Conservation (phyloP, 2,113 vertebrate species). For the Sylvilagus bachmani region DNA sequence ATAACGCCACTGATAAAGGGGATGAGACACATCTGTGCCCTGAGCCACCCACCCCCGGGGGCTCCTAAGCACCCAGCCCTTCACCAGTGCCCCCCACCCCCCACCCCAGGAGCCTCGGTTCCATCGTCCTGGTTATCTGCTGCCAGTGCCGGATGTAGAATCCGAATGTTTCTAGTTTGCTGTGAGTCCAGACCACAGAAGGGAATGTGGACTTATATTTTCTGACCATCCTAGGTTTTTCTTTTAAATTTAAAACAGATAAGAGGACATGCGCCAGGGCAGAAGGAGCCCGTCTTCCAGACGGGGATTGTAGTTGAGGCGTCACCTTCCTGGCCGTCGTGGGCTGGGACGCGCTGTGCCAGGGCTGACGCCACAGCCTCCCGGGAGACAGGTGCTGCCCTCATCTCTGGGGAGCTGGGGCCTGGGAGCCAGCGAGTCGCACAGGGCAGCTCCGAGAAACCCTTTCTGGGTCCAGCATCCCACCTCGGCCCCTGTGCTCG, state of each 20-base stretch:
- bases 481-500: slow-evolving; percentile 62
- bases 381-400: neutral
- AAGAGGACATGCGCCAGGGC: slow-evolving; percentile 58
- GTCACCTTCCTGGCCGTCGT: neutral
- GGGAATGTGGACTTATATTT: slow-evolving; percentile 33
- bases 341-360: neutral
- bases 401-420: neutral
- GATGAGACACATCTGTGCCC: neutral
- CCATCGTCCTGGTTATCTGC: neutral
- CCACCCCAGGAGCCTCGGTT: neutral
- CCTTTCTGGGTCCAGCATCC: neutral
- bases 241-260: slow-evolving; percentile 77
- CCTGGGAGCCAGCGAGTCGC: neutral
- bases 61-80: neutral
- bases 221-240: slow-evolving; percentile 38
- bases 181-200: neutral
- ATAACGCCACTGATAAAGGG: neutral
- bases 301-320: slow-evolving; percentile 37
- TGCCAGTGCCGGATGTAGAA: neutral
- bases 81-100: no score
- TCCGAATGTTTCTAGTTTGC: neutral
- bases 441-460: neutral
- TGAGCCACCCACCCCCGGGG: neutral
- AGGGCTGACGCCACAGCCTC: neutral
- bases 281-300: slow-evolving; percentile 68